Conservation (phyloP, 1,140 invertebrate genomes). For the Drosophila sucinea region DNA sequence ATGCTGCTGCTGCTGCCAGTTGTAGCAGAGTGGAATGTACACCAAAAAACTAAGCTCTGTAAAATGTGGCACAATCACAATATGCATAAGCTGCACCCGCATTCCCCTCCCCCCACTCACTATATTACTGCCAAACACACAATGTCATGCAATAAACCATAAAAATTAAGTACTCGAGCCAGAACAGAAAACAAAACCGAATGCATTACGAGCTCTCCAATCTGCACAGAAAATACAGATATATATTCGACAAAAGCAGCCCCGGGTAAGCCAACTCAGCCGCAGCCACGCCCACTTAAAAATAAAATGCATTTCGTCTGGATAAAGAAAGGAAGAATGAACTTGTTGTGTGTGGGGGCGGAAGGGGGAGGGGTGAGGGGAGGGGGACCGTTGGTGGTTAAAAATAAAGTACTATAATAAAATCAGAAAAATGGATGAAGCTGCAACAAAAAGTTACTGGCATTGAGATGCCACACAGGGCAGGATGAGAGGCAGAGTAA, state of each 20-base stretch:
- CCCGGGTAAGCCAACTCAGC: slow-evolving; percentile 36
- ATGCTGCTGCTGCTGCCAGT: slow-evolving; percentile 31
- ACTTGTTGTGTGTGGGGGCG: background rate
- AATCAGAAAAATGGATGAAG: slow-evolving; percentile 72
- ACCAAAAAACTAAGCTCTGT: slow-evolving; percentile 30
- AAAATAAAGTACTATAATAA: slow-evolving; percentile 56
- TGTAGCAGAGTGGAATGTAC: background rate
- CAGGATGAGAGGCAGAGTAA: slow-evolving; percentile 27
- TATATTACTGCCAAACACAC: slow-evolving; percentile 20
- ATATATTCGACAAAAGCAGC: slow-evolving; percentile 37
- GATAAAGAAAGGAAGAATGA: slow-evolving; percentile 29
- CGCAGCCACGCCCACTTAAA: slow-evolving; percentile 48
- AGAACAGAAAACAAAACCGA: slow-evolving; percentile 41
- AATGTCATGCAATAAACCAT: slow-evolving; percentile 68
- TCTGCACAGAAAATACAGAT: slow-evolving; percentile 37
- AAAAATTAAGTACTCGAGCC: slow-evolving; percentile 67
- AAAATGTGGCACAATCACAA: slow-evolving; percentile 47
- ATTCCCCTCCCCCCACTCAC: background rate
- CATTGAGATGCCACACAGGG: slow-evolving; percentile 15
- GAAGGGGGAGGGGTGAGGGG: background rate
- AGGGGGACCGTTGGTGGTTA: background rate
- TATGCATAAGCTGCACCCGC: background rate
- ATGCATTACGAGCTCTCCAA: slow-evolving; percentile 60
- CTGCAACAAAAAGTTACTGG: slow-evolving; percentile 60
- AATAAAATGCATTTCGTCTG: slow-evolving; percentile 69